These are phyloP conservation scores for Myotis lucifugus DNA, from an alignment of 2,113 vertebrate genomes.

Conservation along the genomic window DNA sequence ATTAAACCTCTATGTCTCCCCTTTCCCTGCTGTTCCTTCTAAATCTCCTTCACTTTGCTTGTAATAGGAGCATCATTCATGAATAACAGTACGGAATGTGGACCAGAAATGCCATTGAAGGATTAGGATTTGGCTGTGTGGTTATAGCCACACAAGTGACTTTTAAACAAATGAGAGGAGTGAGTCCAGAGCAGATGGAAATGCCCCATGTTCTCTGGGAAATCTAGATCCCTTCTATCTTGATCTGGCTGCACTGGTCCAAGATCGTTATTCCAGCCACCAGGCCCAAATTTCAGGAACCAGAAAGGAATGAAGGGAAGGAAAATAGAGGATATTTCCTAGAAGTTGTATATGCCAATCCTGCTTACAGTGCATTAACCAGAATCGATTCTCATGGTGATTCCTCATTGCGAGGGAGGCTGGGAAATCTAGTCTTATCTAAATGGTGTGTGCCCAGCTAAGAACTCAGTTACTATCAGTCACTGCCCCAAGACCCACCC, in stretches of 20 bases:
- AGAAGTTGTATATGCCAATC: neutral
- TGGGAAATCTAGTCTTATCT: neutral
- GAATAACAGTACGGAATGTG: neutral
- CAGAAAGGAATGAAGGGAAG: neutral
- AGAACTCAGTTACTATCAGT: neutral
- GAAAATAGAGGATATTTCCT: slow-evolving; percentile 28
- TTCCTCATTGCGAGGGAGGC: neutral
- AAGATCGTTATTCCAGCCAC: neutral
- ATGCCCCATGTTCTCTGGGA: neutral
- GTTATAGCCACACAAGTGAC: neutral
- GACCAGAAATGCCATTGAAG: neutral
- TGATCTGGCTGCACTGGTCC: neutral
- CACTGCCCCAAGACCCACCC: neutral
- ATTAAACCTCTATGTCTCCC: neutral
- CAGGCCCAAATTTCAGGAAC: neutral
- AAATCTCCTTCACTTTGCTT: neutral
- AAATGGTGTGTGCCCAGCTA: neutral
- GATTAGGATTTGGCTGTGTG: neutral
- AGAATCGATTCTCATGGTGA: neutral
- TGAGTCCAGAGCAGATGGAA: neutral
- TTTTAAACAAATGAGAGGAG: neutral
- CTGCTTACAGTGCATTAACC: neutral
- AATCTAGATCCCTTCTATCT: neutral
- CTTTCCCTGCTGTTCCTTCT: neutral
- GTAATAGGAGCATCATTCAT: neutral